These are phyloP conservation scores for Hydrophis major DNA, from an alignment of 2,797 vertebrate species.

Conservation along the genomic window DNA sequence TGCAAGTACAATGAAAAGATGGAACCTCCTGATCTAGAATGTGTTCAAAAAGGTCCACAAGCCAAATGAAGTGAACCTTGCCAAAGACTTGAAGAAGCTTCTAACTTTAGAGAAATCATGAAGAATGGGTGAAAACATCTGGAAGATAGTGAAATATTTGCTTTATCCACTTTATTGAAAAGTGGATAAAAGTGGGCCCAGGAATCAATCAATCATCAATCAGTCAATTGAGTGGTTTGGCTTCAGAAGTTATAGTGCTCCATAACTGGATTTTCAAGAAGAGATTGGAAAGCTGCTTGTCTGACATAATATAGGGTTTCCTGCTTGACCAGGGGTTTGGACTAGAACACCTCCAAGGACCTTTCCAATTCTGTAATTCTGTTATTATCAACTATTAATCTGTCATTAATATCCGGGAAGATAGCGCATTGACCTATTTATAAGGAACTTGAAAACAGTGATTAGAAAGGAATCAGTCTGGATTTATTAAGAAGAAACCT, in stretches of 20 bases:
- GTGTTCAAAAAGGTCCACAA: background rate
- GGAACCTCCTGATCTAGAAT: background rate
- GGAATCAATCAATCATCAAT: background rate
- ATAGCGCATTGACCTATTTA: background rate
- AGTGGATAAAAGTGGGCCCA: background rate
- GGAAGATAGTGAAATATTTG: background rate
- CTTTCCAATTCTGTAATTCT: background rate
- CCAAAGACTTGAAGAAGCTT: background rate
- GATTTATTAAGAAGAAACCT: background rate
- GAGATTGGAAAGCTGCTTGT: background rate
- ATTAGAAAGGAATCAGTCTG: background rate
- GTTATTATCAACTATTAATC: background rate
- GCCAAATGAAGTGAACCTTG: background rate
- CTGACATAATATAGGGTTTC: background rate
- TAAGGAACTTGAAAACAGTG: background rate
- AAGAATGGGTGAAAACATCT: background rate
- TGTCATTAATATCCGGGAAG: background rate
- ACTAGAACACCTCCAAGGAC: background rate
- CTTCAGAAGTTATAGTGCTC: background rate
- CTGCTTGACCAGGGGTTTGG: background rate
- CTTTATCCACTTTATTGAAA: background rate
- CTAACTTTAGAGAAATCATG: background rate
- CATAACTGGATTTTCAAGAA: background rate
- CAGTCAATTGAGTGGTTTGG: background rate
- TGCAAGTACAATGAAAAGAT: background rate